These are phyloP conservation scores for Muraenolepis orangiensis DNA, from an alignment of 2,797 vertebrate species.

Conservation along the genomic window DNA sequence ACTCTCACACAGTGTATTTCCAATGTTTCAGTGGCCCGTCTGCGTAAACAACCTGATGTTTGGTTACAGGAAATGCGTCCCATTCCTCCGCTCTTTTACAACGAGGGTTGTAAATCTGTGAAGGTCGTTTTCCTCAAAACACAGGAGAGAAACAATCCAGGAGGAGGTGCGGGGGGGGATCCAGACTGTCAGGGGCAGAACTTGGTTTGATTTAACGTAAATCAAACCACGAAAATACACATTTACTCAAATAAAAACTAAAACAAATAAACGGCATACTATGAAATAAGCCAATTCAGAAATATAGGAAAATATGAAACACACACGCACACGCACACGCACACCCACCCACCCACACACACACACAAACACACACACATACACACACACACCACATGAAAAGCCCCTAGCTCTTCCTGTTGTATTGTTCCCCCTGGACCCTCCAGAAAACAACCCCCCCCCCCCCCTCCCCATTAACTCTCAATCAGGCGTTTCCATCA, in stretches of 20 bases:
- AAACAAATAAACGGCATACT: background rate
- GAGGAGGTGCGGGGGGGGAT: too few species aligned
- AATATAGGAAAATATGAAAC: background rate
- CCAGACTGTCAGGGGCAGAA: too few species aligned
- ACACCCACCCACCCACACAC: too few species aligned
- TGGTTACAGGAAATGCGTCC: background rate
- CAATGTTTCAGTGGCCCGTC: background rate
- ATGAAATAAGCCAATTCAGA: background rate
- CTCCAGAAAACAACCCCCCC: background rate
- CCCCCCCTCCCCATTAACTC: background rate
- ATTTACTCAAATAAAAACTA: too few species aligned
- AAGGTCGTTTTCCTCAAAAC: background rate
- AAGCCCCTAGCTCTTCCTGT: background rate
- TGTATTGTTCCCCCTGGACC: background rate
- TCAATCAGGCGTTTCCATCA: background rate
- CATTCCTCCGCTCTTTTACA: background rate
- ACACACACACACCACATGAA: background rate
- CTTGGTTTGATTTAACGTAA: too few species aligned
- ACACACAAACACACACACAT: background rate
- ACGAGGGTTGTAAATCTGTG: background rate
- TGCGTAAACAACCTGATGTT: background rate
- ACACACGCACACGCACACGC: background rate
- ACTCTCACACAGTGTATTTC: background rate
- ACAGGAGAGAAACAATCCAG: background rate
- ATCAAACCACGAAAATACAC: too few species aligned